A percentile compares a stretch with the other conserved stretches of the same genome.
These are phyloP conservation scores for Macrochelys suwanniensis DNA, from an alignment of 2,797 vertebrate genomes.

Conservation along the genomic window DNA sequence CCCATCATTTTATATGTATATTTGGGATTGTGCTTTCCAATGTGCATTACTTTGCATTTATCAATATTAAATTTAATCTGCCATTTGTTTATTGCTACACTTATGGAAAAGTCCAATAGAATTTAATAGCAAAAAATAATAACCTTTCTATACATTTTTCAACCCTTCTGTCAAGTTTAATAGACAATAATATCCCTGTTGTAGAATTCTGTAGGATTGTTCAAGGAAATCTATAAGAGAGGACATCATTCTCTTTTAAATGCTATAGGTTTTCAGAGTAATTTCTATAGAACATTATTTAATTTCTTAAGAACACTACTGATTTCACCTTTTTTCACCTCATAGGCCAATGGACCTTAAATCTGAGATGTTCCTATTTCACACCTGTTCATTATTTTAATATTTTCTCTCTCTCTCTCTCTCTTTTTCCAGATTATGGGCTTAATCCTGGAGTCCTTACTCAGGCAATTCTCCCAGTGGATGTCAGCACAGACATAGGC, in stretches of 20 bases:
- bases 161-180: background rate
- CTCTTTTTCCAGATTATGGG: background rate
- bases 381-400: background rate
- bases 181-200: background rate
- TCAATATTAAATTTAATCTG: too few relatives aligned
- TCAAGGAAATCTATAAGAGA: background rate
- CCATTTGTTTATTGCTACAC: background rate
- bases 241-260: background rate
- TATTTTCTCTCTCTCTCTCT: background rate
- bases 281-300: background rate
- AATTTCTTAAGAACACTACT: background rate
- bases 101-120: background rate
- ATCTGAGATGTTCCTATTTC: background rate
- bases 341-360: background rate
- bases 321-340: background rate
- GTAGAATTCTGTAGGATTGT: background rate
- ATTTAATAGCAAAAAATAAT: background rate
- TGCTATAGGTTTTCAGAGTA: background rate
- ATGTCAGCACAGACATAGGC: background rate
- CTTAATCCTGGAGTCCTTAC: background rate
- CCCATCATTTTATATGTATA: too few relatives aligned
- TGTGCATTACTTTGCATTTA: too few relatives aligned
- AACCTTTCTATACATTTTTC: background rate
- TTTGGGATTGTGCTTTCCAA: too few relatives aligned
- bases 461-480: background rate